Evolutionary conservation across 2,797 vertebrate species (phyloP), one percentile per base, ranked within the genome.

Genomic region (Bucorvus abyssinicus): DNA sequence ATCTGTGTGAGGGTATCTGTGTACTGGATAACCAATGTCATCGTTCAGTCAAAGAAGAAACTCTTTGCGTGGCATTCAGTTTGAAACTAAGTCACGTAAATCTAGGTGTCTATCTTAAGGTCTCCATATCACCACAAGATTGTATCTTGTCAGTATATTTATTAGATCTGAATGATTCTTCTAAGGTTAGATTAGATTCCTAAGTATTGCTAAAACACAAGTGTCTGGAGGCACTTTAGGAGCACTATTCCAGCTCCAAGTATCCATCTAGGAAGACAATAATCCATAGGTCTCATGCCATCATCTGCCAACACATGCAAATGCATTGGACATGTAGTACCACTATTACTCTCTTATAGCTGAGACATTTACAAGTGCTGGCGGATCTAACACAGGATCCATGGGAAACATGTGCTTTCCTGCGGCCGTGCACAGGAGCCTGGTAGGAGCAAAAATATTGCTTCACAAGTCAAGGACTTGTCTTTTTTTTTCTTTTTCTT

Each of bases 331-430:
- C 13, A 26, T 1, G 5, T 21, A 64, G 14, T 55, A 40, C 38
- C 5, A 6, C 19, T 30, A 7, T 30, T 65, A 17, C 4, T 74
- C 3, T 76, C 14, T 55, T 49, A 18, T 11, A 67, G 27, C 9
- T 38, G 45, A 71, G 57, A 34, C 4, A 34, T 68, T 82, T 68
- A 34, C 4, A 14, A 15, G 17, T 36, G 3, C 20, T 93, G 38
- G 21, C 16, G 84, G 26, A 64, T 57, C 45, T 64, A 38, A 50
- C 8, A 26, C 21, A 84, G 45, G 22, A 50, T 69, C 18, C 34
- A 2, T n/a, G 34, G 34, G 38, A 71, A 16, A 68, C 3, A 19
- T 0, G 0, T n/a, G 3, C 29, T 34, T 63, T 60, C 45, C 26
- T 65, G 47, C 4, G 18, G 11, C 19, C 78, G 50, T 34, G 30